A percentile compares a stretch with the other conserved stretches of the same genome.
phyloP scores from a whole-genome alignment of 2,888 invertebrate species.

The Ophion slaviceki region DNA sequence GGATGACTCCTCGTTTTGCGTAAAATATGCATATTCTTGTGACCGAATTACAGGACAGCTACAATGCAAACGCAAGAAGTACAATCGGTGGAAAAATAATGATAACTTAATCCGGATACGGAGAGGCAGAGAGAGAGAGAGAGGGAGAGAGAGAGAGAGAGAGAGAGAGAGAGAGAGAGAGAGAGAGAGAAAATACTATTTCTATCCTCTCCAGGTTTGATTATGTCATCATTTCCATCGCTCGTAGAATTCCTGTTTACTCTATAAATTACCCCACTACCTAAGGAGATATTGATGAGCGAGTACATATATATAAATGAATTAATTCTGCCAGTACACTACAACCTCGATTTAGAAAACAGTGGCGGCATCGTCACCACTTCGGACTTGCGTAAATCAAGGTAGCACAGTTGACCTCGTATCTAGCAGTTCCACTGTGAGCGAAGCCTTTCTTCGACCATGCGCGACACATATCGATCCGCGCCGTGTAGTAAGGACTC shows the following conservation, averaged over 20 bases:
- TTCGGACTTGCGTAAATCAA: no score
- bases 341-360: not conserved
- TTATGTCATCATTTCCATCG: constrained; percentile 29
- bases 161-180: constrained; percentile 6
- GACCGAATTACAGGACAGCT: constrained; percentile 6
- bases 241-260: constrained; percentile 2
- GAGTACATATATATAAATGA: constrained; percentile 11
- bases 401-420: no score
- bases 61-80: constrained; percentile 21
- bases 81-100: constrained; percentile 1
- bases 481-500: no score
- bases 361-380: not conserved
- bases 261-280: constrained; percentile 18
- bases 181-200: not conserved
- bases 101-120: not conserved
- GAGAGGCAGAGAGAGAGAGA: not conserved
- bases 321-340: not conserved
- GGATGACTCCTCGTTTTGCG: constrained; percentile 7
- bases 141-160: not conserved
- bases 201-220: constrained; percentile 32
- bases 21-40: constrained; percentile 1
- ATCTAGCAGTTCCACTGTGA: no score
- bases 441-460: no score
- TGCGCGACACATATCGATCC: no score
- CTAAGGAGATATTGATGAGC: constrained; percentile 21